Evolutionary conservation across 2,113 vertebrate species (phyloP).

Genomic region (Phylloscopus trochilus): DNA sequence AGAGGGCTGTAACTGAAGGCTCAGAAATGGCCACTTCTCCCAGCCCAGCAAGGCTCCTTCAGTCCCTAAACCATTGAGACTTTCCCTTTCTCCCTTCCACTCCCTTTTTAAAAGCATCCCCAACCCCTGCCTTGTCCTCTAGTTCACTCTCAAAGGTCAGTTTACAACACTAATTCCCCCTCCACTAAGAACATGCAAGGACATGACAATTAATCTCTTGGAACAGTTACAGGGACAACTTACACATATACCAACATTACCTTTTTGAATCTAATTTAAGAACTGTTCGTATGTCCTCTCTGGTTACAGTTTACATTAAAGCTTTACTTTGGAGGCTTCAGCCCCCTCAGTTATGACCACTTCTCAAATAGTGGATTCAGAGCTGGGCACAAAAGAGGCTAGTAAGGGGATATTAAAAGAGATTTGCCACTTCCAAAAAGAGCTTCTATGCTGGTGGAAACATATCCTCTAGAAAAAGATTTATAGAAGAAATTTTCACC

Average conservation of each 20-base stretch:
- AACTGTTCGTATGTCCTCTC: not conserved
- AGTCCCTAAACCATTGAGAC: accelerated
- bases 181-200: not conserved
- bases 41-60: not conserved
- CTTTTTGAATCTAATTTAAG: conserved; percentile 9
- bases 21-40: not conserved
- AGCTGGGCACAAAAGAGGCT: not conserved
- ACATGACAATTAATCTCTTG: conserved; percentile 21
- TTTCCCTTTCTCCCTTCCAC: not conserved
- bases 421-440: not conserved
- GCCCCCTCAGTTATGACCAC: not conserved
- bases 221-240: conserved; percentile 21
- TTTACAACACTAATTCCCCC: not conserved
- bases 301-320: conserved; percentile 1
- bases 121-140: not conserved
- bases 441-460: not conserved
- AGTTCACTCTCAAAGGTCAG: not conserved
- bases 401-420: not conserved
- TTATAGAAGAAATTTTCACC: not conserved
- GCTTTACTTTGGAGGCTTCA: not conserved
- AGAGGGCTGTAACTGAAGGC: not conserved
- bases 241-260: not conserved
- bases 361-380: not conserved
- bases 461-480: not conserved
- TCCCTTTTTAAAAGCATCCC: not conserved